Conservation (phyloP, 2,797 vertebrate species). For the Phrynocephalus forsythii region DNA sequence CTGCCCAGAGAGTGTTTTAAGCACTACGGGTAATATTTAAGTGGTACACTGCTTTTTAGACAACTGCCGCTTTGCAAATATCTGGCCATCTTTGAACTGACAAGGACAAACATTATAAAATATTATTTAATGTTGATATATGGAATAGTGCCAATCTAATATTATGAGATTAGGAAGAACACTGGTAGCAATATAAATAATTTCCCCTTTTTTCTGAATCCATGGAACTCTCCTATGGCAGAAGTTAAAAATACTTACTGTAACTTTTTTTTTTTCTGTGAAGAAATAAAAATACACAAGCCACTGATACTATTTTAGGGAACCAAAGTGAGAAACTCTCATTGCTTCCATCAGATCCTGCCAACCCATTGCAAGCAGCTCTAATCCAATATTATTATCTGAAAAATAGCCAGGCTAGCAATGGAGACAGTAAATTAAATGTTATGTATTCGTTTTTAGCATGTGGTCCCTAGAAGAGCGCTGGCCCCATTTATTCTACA, state of each 20-base stretch:
- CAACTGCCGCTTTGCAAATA: not conserved
- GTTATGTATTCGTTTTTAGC: conserved; percentile 92
- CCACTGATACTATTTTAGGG: not conserved
- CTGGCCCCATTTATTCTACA: conserved; percentile 84
- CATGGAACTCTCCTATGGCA: conserved; percentile 27
- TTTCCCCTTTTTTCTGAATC: conserved; percentile 6
- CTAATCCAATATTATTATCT: conserved; percentile 96
- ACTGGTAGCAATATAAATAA: not conserved
- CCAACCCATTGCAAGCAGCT: conserved; percentile 74
- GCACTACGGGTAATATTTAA: too few species aligned
- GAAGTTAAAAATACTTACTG: conserved; percentile 59
- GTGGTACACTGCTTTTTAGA: not conserved
- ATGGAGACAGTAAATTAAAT: conserved; percentile 96
- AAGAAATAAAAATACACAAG: conserved; percentile 57
- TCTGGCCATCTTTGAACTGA: not conserved
- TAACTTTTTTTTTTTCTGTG: conserved; percentile 49
- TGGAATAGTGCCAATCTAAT: not conserved
- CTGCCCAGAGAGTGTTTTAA: too few species aligned
- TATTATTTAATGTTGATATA: not conserved
- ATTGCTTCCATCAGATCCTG: conserved; percentile 49
- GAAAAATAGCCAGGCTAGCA: conserved; percentile 91
- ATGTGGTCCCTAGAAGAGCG: conserved; percentile 78
- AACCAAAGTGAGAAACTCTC: conserved; percentile 30
- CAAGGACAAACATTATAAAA: not conserved
- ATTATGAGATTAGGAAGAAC: not conserved